These are phyloP conservation scores for Chiridota heheva DNA, from an alignment of 35 echinoderm and acorn worm species.

Conservation along the genomic window DNA sequence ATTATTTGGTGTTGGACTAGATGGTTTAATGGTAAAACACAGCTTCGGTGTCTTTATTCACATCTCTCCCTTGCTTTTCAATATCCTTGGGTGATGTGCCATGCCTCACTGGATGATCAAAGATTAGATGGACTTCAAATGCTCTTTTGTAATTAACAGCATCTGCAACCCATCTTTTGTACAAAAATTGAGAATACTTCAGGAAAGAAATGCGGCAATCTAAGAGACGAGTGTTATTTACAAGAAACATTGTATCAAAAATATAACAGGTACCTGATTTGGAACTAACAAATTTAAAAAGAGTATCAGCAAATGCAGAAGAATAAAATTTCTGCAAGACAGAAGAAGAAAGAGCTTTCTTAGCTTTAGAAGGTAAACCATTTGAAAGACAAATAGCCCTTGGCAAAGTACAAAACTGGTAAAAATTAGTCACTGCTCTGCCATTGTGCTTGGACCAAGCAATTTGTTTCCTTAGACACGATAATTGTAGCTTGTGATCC, in stretches of 20 bases:
- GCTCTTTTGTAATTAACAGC: neutral
- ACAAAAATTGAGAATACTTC: constrained; percentile 37
- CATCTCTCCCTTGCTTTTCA: neutral
- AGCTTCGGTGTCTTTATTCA: neutral
- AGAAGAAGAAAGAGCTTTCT: neutral
- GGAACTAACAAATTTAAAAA: too few species aligned
- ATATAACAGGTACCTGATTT: constrained; percentile 13
- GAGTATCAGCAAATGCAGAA: too few species aligned
- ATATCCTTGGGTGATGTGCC: constrained; percentile 29
- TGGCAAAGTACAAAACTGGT: too few species aligned
- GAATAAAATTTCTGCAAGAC: neutral
- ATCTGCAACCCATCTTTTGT: neutral
- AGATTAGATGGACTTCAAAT: constrained; percentile 25
- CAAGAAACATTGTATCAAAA: constrained; percentile 36
- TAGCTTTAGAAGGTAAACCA: too few species aligned
- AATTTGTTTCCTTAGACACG: too few species aligned
- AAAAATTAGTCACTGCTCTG: too few species aligned
- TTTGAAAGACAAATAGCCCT: too few species aligned
- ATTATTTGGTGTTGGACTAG: neutral
- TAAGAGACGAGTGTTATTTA: constrained; percentile 3
- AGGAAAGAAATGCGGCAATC: constrained; percentile 34
- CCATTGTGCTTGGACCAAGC: neutral
- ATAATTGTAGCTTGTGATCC: too few species aligned
- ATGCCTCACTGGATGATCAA: constrained; percentile 33
- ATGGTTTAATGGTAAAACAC: neutral